These are phyloP conservation scores for Corythornis madagascariensis DNA, from an alignment of 2,113 vertebrate species.

Conservation along the genomic window DNA sequence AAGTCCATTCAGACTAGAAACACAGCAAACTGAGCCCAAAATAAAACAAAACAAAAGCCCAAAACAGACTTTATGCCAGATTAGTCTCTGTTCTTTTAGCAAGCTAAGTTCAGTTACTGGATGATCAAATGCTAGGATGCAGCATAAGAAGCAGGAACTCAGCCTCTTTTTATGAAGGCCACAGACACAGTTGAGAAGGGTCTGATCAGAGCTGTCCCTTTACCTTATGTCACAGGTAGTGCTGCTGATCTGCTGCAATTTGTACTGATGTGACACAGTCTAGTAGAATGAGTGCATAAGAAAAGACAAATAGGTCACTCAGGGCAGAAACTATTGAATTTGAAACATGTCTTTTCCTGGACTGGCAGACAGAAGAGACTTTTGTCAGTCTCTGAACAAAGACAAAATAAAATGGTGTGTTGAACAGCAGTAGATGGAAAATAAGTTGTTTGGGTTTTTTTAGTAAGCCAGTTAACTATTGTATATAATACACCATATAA, in stretches of 20 bases:
- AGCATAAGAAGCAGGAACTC: not conserved
- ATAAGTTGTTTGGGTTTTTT: not conserved
- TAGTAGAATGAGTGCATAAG: not conserved
- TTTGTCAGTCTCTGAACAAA: not conserved
- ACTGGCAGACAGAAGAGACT: not conserved
- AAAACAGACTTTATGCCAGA: not conserved
- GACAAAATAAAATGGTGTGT: not conserved
- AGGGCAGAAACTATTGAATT: not conserved
- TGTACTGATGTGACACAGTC: not conserved
- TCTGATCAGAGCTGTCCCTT: not conserved
- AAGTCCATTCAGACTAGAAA: not conserved
- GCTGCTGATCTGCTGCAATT: not conserved
- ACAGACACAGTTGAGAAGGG: not conserved
- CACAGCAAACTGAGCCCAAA: not conserved
- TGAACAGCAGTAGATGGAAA: not conserved
- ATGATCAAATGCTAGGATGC: slow-evolving; percentile 27
- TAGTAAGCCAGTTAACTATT: not conserved
- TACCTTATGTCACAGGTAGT: not conserved
- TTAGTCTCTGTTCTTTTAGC: not conserved
- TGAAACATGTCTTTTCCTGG: not conserved
- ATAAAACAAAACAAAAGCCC: not conserved
- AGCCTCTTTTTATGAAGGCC: not conserved
- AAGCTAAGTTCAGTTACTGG: slow-evolving; percentile 5
- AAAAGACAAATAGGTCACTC: not conserved
- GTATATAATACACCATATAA: not conserved